phyloP scores from a whole-genome alignment of 2,888 invertebrate species.

The Smittia sp. region DNA sequence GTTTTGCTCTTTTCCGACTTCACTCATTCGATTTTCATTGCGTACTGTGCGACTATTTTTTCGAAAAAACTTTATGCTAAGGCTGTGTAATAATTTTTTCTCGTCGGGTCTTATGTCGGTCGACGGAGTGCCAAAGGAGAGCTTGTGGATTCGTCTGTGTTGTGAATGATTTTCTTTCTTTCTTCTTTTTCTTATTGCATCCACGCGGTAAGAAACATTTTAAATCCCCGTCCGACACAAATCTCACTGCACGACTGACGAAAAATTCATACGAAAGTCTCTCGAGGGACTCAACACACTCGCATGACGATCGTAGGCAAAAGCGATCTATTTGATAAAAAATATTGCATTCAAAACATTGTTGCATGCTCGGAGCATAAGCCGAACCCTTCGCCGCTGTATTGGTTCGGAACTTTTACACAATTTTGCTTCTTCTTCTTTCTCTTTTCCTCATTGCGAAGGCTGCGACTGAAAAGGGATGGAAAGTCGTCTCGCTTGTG shows the following conservation, averaged over 20 bases:
- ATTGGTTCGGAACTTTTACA: constrained; percentile 10
- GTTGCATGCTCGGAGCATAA: constrained; percentile 32
- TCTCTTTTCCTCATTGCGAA: not conserved
- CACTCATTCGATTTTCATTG: constrained; percentile 39
- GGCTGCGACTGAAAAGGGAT: constrained; percentile 16
- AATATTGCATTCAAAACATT: constrained; percentile 37
- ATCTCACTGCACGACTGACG: constrained; percentile 40
- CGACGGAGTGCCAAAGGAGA: constrained; percentile 27
- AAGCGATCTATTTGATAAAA: constrained; percentile 39
- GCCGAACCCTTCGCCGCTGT: not conserved
- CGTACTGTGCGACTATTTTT: constrained; percentile 33
- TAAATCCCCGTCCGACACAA: constrained; percentile 16
- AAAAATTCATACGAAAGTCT: constrained; percentile 37
- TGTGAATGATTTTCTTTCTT: constrained; percentile 27
- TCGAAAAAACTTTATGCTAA: constrained; percentile 30
- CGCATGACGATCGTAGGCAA: constrained; percentile 25
- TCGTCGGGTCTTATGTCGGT: constrained; percentile 1
- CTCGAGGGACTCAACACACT: not conserved
- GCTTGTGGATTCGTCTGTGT: constrained; percentile 31
- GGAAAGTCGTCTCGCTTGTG: constrained; percentile 29
- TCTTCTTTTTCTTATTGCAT: constrained; percentile 38
- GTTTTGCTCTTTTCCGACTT: constrained; percentile 10
- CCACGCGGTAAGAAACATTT: constrained; percentile 6
- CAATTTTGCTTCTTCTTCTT: constrained; percentile 35
- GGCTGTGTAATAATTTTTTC: constrained; percentile 31